phyloP scores from a whole-genome alignment of 2,888 invertebrate genomes.

The Beris morrisii region DNA sequence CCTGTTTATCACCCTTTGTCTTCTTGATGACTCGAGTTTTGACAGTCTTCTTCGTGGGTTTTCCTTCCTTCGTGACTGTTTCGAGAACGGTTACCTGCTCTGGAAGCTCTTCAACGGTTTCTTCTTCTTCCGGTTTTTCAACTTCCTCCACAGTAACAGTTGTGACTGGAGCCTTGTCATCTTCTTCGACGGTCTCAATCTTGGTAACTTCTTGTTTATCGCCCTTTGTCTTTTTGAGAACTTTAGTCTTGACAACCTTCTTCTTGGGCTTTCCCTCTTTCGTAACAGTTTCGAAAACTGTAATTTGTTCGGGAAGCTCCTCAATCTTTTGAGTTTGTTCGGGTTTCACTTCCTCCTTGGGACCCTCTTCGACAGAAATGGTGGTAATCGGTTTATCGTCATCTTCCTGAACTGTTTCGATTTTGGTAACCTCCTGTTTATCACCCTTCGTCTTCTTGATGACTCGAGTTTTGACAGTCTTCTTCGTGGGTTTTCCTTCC shows the following conservation, averaged over 20 bases:
- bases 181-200: slow-evolving; percentile 53
- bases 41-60: slow-evolving; percentile 47
- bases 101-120: slow-evolving; percentile 41
- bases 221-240: slow-evolving; percentile 47
- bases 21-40: slow-evolving; percentile 51
- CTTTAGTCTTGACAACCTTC: slow-evolving; percentile 48
- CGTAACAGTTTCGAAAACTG: slow-evolving; percentile 43
- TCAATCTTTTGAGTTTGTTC: slow-evolving; percentile 35
- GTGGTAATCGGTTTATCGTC: slow-evolving; percentile 47
- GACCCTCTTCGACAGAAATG: slow-evolving; percentile 49
- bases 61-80: slow-evolving; percentile 43
- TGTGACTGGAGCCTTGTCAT: slow-evolving; percentile 47
- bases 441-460: slow-evolving; percentile 50
- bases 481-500: slow-evolving; percentile 45
- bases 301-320: slow-evolving; percentile 39
- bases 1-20: slow-evolving; percentile 51
- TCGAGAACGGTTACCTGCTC: slow-evolving; percentile 44
- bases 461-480: slow-evolving; percentile 46
- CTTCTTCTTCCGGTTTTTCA: slow-evolving; percentile 42
- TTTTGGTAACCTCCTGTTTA: slow-evolving; percentile 53
- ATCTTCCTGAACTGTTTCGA: slow-evolving; percentile 53
- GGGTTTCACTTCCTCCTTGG: slow-evolving; percentile 40
- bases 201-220: slow-evolving; percentile 48
- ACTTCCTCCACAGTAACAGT: slow-evolving; percentile 45
- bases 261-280: slow-evolving; percentile 43